These are phyloP conservation scores for Cyanoramphus novaezelandiae DNA, from an alignment of 2,113 vertebrate species.

Conservation along the genomic window DNA sequence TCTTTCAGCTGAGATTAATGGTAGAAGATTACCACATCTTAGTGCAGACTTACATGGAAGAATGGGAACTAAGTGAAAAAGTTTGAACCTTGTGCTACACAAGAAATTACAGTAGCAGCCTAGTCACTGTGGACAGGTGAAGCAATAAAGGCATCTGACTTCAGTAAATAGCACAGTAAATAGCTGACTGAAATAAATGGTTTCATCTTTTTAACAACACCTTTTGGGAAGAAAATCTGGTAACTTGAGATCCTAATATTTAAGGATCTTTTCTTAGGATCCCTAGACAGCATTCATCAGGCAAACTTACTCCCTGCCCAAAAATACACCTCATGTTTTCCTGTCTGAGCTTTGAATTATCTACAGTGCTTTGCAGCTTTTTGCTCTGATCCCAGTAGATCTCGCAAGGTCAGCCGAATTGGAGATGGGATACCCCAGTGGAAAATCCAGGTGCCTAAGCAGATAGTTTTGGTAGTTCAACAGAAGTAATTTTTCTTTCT, in stretches of 20 bases:
- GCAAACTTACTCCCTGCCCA: neutral
- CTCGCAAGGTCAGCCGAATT: neutral
- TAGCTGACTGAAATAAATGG: neutral
- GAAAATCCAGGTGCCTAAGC: neutral
- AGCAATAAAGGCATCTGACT: neutral
- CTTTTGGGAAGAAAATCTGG: neutral
- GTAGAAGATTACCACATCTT: neutral
- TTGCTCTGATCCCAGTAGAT: neutral
- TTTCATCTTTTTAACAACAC: neutral
- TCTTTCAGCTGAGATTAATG: neutral
- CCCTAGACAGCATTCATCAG: neutral
- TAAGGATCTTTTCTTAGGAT: neutral
- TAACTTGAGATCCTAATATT: neutral
- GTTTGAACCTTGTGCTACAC: neutral
- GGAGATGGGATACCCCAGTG: neutral
- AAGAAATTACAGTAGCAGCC: neutral
- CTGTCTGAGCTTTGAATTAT: neutral
- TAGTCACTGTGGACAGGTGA: neutral
- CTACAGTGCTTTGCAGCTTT: neutral
- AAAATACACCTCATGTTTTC: neutral
- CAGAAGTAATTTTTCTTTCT: neutral
- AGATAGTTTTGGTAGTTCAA: neutral
- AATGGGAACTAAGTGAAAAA: neutral
- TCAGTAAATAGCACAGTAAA: neutral
- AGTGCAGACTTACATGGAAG: neutral